Evolutionary conservation across 2,888 invertebrate genomes (phyloP), one percentile per base, ranked within the genome.

Genomic region (Torymus aiolomorphi): DNA sequence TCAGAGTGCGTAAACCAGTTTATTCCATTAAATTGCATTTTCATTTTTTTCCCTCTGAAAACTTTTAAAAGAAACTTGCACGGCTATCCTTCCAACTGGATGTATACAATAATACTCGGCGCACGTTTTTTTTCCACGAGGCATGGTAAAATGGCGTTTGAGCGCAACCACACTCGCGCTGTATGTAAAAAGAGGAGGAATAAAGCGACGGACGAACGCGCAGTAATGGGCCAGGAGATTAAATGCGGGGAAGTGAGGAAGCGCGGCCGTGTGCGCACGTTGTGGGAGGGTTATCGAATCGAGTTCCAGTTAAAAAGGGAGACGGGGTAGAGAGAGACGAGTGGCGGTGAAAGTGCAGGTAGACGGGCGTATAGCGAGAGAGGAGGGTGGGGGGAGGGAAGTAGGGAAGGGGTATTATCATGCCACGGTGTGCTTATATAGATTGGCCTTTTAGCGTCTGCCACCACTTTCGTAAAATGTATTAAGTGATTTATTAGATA

Each of bases 401-500:
- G 14, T 16, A 54, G 42, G 16, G 31, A 14, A 52, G 70, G 62
- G 77, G 63, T 65, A 80, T 70, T 80, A 77, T 76, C 57, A 63
- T 78, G 72, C 56, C 62, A n/a, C 54, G 62, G 77, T 65, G 66
- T 71, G 72, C 79, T 82, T 83, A 83, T 83, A 83, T 83, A 81
- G 82, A 81, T 84, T 86, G 84, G 85, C 85, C 85, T 87, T 88
- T 88, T 86, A 86, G 85, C 85, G 83, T 84, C 84, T 83, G 83
- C 84, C 84, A 83, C 85, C 85, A 85, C 85, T 86, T 85, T 82
- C 83, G 83, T 80, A 83, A 84, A 86, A 87, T 86, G 85, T 86
- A 87, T 86, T 86, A 85, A 87, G 85, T 88, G 87, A 89, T 88
- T 88, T 88, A 88, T 88, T 88, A 87, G 85, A 88, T 87, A 86